Conservation (phyloP, 2,888 invertebrate species). For the Epinotia demarniana region DNA sequence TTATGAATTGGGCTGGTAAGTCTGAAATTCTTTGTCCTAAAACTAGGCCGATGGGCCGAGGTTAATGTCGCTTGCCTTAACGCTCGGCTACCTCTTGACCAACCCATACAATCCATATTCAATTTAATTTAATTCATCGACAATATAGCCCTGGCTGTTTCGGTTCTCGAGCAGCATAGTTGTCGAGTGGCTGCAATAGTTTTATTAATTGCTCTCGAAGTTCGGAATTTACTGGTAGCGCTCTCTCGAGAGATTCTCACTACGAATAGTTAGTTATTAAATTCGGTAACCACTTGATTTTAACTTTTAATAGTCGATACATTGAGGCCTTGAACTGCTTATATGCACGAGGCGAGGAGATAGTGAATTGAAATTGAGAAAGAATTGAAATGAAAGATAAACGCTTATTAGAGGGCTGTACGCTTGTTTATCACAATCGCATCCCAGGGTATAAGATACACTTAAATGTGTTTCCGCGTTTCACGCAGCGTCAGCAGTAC, state of each 20-base stretch:
- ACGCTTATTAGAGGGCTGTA: neutral
- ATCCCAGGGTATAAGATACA: too few species aligned
- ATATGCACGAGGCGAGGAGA: neutral
- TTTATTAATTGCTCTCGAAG: constrained; percentile 13
- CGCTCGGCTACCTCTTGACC: too few species aligned
- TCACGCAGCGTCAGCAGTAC: too few species aligned
- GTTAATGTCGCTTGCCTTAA: too few species aligned
- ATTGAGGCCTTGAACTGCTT: neutral
- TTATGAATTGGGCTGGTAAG: too few species aligned
- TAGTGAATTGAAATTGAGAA: neutral
- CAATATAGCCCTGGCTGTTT: neutral
- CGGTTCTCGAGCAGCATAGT: neutral
- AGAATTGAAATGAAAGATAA: too few species aligned
- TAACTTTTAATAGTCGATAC: neutral
- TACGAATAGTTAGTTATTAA: neutral
- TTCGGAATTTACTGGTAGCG: constrained; percentile 5
- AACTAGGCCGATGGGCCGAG: too few species aligned
- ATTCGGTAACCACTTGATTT: constrained; percentile 1
- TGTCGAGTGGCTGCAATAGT: constrained; percentile 2
- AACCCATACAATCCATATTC: neutral
- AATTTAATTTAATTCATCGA: neutral
- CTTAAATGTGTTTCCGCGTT: too few species aligned
- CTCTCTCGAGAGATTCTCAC: neutral
- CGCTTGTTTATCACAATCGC: neutral
- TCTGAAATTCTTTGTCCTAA: too few species aligned